phyloP scores from a whole-genome alignment of 1,140 invertebrate species.

The Drosophila mayri region DNA sequence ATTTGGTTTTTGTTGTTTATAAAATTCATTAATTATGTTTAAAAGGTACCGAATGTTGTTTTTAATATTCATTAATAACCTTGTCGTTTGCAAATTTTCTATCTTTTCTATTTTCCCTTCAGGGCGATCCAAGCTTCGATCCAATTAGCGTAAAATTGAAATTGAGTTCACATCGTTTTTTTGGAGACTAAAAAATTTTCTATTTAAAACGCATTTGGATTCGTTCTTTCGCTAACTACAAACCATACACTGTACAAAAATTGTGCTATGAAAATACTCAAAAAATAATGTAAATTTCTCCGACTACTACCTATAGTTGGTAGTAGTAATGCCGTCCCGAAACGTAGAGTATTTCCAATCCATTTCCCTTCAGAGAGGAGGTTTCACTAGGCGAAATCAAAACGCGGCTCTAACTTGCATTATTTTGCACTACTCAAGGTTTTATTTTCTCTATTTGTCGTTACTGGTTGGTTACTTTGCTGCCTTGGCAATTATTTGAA shows the following conservation, averaged over 20 bases:
- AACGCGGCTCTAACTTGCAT: slow-evolving; percentile 60
- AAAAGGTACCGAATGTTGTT: slow-evolving; percentile 81
- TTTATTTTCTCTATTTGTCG: slow-evolving; percentile 38
- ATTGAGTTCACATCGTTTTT: slow-evolving; percentile 41
- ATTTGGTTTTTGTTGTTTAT: slow-evolving; percentile 51
- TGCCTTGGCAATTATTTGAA: slow-evolving; percentile 51
- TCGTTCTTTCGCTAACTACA: slow-evolving; percentile 68
- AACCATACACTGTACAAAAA: slow-evolving; percentile 80
- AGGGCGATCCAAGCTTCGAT: slow-evolving; percentile 50
- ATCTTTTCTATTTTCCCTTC: slow-evolving; percentile 32
- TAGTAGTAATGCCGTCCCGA: slow-evolving; percentile 12
- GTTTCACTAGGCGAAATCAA: slow-evolving; percentile 42
- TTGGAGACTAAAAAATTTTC: slow-evolving; percentile 42
- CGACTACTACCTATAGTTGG: slow-evolving; percentile 11
- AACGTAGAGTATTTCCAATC: slow-evolving; percentile 43
- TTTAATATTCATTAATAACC: slow-evolving; percentile 60
- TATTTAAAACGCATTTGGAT: slow-evolving; percentile 47
- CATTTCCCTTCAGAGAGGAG: slow-evolving; percentile 18
- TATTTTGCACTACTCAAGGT: slow-evolving; percentile 56
- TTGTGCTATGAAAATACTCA: slow-evolving; percentile 84
- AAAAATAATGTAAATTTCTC: slow-evolving; percentile 70
- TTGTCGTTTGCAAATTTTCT: slow-evolving; percentile 49
- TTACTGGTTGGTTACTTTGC: slow-evolving; percentile 34
- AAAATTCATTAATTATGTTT: slow-evolving; percentile 81
- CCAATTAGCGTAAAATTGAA: slow-evolving; percentile 72